Evolutionary conservation across 2,113 vertebrate genomes (phyloP), one percentile per base, ranked within the genome.

Genomic region (Empidonax alnorum): DNA sequence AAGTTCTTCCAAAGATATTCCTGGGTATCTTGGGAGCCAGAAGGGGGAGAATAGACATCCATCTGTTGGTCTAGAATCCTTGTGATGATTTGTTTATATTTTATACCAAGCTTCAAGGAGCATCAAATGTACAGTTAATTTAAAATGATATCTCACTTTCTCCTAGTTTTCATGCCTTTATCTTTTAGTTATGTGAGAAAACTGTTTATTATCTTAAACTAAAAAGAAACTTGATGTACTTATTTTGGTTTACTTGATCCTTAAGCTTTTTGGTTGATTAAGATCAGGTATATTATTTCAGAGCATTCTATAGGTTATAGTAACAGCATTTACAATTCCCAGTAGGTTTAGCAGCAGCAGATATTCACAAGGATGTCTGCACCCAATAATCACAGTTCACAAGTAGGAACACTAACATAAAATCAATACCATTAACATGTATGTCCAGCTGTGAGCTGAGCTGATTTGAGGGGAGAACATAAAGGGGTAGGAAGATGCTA

Each of bases 251-350:
- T 67, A 74, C 35, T 49, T 44, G 13, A 65, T n/a, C 19, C 14
- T 68, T 33, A 39, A 39, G 28, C 25, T 72, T 84, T 75, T 73
- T 50, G 35, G 4, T 24, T 75, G 12, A 16, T 62, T 88, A 78
- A 92, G 73, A 84, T 82, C 47, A 82, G 15, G 39, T 41, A 46
- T 7, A 39, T 21, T 79, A 71, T 78, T 80, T 86, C 56, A 77
- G n/a, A 79, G 56, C 25, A 42, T 59, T 87, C 47, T 79, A 46
- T 11, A 67, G 8, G 30, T 76, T 77, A 19, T 28, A 85, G 53
- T 83, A 77, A 71, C 50, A 93, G 44, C 47, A 88, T 67, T 90
- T 83, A 67, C 52, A 92, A 84, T 65, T 90, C 88, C 86, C 79
- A 92, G 24, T 33, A 86, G 83, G 55, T 66, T 86, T 71, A 90